phyloP scores from a whole-genome alignment of 1,140 invertebrate genomes.

The Drosophila hydei region DNA sequence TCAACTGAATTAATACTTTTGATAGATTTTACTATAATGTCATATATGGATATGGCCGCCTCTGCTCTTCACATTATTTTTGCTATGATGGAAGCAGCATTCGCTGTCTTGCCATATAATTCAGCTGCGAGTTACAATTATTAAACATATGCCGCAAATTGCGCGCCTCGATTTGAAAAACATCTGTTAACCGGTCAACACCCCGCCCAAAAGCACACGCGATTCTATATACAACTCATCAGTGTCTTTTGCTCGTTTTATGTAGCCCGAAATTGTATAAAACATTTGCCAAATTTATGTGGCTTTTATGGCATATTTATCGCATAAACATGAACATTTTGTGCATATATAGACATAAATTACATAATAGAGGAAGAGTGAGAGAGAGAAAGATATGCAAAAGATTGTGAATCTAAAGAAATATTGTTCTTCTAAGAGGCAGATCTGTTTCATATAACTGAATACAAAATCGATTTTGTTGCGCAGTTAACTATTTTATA shows the following conservation, averaged over 20 bases:
- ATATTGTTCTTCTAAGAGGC: too few species aligned
- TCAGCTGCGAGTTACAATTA: slow-evolving; percentile 16
- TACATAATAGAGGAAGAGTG: too few species aligned
- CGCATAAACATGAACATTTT: too few species aligned
- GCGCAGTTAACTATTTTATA: too few species aligned
- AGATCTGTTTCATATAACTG: too few species aligned
- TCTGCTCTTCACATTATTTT: neutral
- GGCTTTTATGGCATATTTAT: too few species aligned
- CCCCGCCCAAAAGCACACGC: slow-evolving; percentile 15
- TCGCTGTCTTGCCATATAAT: neutral
- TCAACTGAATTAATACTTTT: neutral
- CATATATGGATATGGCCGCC: neutral
- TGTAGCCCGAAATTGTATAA: too few species aligned
- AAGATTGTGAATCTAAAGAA: too few species aligned
- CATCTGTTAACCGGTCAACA: slow-evolving; percentile 74
- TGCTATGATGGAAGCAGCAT: too few species aligned
- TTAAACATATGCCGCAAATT: slow-evolving; percentile 27
- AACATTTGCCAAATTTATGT: neutral
- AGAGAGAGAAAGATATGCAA: too few species aligned
- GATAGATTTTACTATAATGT: neutral
- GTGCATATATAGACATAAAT: too few species aligned
- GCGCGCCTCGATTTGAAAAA: slow-evolving; percentile 61
- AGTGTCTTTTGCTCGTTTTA: neutral
- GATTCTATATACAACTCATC: neutral
- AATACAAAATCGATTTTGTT: too few species aligned